Base-by-base conservation (phyloP, 2,888 invertebrate genomes). In the Linyphia triangularis region DNA sequence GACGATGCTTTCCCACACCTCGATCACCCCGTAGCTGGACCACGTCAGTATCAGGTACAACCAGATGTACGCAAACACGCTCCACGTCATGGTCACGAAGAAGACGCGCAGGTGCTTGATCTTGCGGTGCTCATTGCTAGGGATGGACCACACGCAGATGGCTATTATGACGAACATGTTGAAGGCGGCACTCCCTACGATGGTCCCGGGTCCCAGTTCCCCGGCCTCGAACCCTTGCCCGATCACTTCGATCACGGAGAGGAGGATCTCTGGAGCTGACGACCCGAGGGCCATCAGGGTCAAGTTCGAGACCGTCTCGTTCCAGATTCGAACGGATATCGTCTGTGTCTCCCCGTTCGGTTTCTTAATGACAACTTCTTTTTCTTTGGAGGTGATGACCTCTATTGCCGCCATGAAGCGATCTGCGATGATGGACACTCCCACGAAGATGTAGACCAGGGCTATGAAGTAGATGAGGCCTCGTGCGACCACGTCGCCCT, bases 341-440 rank as follows among this genome's bases (percentile, higher is more conserved):
- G 97, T 96, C 92, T 98, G 97, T 16, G 95, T 95, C 89, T 97
- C 97, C 89, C 97, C 97, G 92, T 96, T 96, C 90, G 96, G 95
- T 90, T 96, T 96, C 92, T 97, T 96, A 89, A 99, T 96, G 91
- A 96, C 95, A 92, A 99, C 90, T 93, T 98, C 97, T 92, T 97
- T 96, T 93, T 99, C 99, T 92, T 98, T 96, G 0, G 99, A 98
- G 75, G 99, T 99, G 93, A 99, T 99, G 91, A 98, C 98, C 94
- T 99, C 99, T 93, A 99, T 99, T 92, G 99, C 96, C 59, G 98
- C 98, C 99, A 99, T 99, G 94, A 99, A 99, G 86, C 99, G 96
- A 93, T 99, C 99, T 91, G 99, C 98, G 91, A 99, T 96, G 93
- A 99, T 99, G 91, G 99, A 99, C 70, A 99, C 99, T 82, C 99